Percentiles rank a stretch among this genome's conserved stretches.
These are phyloP conservation scores for Tor tambroides DNA, from an alignment of 2,113 vertebrate species.

Conservation along the genomic window DNA sequence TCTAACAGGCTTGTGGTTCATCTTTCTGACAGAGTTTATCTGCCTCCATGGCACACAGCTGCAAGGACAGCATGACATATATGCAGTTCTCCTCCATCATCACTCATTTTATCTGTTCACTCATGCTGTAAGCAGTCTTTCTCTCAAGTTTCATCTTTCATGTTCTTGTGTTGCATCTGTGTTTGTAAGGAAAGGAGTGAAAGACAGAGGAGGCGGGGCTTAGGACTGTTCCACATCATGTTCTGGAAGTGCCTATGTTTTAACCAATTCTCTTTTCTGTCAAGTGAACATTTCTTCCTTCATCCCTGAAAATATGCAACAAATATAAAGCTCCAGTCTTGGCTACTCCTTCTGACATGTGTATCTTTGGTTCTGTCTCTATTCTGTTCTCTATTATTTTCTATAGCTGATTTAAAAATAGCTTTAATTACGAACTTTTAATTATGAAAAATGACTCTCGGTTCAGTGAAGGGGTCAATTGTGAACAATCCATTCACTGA, in stretches of 20 bases:
- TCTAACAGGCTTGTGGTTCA: constrained; percentile 12
- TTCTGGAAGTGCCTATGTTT: neutral
- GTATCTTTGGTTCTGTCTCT: neutral
- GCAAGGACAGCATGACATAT: constrained; percentile 16
- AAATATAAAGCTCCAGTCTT: neutral
- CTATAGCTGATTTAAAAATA: neutral
- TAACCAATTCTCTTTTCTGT: neutral
- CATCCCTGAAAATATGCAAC: neutral
- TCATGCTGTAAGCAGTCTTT: neutral
- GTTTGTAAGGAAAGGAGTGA: neutral
- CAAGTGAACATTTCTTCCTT: neutral
- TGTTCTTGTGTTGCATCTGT: neutral
- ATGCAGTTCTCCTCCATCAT: neutral
- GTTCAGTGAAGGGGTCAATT: neutral
- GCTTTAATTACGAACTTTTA: neutral
- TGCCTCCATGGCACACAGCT: neutral
- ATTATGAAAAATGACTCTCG: neutral
- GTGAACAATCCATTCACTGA: neutral
- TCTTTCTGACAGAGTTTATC: constrained; percentile 24
- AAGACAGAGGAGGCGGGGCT: neutral
- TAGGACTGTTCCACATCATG: neutral
- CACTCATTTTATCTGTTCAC: neutral
- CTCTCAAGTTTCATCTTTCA: neutral
- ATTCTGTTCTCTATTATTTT: neutral
- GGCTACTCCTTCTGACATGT: neutral